Evolutionary conservation across 1,140 invertebrate species (phyloP), one percentile per base, ranked within the genome.

Genomic region (Drosophila saltans): DNA sequence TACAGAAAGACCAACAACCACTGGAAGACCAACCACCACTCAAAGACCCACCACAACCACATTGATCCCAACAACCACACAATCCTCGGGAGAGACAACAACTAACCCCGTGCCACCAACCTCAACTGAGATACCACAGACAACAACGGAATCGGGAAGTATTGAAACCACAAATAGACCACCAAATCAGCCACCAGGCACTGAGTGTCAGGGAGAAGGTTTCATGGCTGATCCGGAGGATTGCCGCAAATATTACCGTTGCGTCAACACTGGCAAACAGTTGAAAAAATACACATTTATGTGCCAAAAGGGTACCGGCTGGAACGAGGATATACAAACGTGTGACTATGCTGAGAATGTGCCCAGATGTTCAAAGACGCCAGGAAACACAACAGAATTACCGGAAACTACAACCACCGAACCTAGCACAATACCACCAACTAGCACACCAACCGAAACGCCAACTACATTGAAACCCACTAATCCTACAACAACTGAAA

Each of bases 181-280:
- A 11, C 81, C 90, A 26, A 76, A 78, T 30, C 59, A 84, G 10
- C 75, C 80, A 11, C 66, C 85, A 0, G 85, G 85, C 7, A 86
- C 64, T 0, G 56, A 86, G 26, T 95, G 94, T 60, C 69, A 66
- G 7, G 78, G 91, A 36, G 94, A 95, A 91, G 96, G 96, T n/a
- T 96, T 95, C 69, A 94, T 94, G 85, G 93, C 94, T 1, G 93
- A 96, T 92, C 93, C 94, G 5, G 69, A 80, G 3, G 92, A 95
- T 75, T 95, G 94, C 75, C 91, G 91, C 1, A 93, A 94, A 9
- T 95, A 94, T 78, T 94, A 94, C 69, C 91, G 94, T 40, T 95
- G 94, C 71, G 91, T 93, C 2, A 91, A 92, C 45, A 89, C 91
- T 36, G 92, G 92, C 3, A 91, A 91, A 33, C 83, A 91, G 26